Evolutionary conservation across 2,888 invertebrate species (phyloP).

Genomic region (Slavum lentiscoides): DNA sequence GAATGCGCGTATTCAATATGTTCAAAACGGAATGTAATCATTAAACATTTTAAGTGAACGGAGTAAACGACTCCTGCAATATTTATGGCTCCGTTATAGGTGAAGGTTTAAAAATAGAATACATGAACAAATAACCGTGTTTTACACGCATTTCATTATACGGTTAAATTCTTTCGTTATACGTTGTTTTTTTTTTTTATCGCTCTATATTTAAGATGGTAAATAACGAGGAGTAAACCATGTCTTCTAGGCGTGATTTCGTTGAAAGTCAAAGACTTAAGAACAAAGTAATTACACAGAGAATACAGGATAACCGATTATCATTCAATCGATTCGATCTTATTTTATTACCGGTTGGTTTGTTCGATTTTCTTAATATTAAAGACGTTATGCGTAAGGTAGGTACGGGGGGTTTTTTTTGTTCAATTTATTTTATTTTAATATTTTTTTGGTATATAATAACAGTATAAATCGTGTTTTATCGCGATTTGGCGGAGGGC

Average conservation of each 20-base stretch:
- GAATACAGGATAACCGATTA: neutral
- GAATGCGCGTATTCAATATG: no score
- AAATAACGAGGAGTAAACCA: neutral
- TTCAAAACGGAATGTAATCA: no score
- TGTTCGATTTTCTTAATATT: neutral
- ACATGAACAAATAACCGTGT: no score
- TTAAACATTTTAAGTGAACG: no score
- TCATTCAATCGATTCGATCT: neutral
- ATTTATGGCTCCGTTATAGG: no score
- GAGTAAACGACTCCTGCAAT: no score
- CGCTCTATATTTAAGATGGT: neutral
- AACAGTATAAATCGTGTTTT: neutral
- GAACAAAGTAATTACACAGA: slow-evolving; percentile 4
- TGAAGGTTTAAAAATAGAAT: no score
- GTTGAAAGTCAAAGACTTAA: neutral
- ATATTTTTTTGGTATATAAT: no score
- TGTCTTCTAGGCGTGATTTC: neutral
- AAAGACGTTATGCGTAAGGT: slow-evolving; percentile 6
- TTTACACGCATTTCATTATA: no score
- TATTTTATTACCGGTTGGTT: slow-evolving; percentile 2
- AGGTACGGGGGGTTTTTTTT: neutral
- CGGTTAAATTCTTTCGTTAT: neutral
- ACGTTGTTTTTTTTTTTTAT: neutral
- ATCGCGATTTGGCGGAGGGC: neutral
- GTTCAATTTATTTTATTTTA: neutral